Percentiles rank a stretch among this genome's conserved stretches.
phyloP scores from a whole-genome alignment of 2,888 invertebrate species.

The Synanthedon andrenaeformis region DNA sequence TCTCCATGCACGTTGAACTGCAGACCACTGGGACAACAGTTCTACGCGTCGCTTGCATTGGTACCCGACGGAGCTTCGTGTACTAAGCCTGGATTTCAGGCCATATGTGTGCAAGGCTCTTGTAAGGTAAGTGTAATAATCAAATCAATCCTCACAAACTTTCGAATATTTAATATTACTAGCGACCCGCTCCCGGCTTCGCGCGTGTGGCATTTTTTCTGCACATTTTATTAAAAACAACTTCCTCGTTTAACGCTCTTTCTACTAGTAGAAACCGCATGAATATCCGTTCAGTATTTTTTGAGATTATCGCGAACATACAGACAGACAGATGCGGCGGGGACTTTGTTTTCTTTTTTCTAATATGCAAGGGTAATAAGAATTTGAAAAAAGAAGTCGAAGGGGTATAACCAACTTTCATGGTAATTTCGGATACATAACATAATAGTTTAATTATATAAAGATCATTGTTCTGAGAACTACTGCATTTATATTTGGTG shows the following conservation, averaged over 20 bases:
- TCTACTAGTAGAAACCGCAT: no score
- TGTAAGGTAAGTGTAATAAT: slow-evolving; percentile 78
- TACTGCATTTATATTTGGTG: background rate
- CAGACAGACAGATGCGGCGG: no score
- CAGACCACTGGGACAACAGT: slow-evolving; percentile 82
- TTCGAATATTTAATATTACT: slow-evolving; percentile 5
- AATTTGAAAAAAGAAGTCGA: no score
- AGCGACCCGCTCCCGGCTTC: background rate
- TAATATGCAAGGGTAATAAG: background rate
- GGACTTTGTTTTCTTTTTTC: slow-evolving; percentile 7
- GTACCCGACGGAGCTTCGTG: slow-evolving; percentile 87
- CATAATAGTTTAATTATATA: no score
- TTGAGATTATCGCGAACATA: no score
- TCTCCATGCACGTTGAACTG: slow-evolving; percentile 83
- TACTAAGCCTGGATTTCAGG: slow-evolving; percentile 72
- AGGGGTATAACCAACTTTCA: no score
- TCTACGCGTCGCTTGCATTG: slow-evolving; percentile 85
- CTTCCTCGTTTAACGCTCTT: background rate
- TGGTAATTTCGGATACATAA: no score
- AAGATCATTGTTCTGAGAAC: no score
- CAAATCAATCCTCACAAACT: background rate
- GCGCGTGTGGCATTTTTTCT: slow-evolving; percentile 6
- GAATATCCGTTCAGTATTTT: no score
- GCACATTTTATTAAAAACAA: no score
- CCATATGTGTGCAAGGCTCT: slow-evolving; percentile 83